Base-by-base conservation (phyloP, 2,888 invertebrate genomes). In the Amblyteles armatorius region DNA sequence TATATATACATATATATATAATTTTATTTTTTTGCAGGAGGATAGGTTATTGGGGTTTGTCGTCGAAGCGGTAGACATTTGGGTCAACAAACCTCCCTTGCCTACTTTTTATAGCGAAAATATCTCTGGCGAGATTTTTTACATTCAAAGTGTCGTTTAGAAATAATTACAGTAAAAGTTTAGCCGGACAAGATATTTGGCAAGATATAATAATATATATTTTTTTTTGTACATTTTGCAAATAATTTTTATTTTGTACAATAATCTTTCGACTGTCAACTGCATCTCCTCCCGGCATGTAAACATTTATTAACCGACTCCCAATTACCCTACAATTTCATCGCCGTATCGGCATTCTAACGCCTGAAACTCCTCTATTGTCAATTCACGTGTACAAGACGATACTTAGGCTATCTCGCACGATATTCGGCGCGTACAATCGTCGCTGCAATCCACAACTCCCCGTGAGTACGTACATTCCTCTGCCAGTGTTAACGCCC, bases 401-500 rank as follows among this genome's bases (percentile, higher is more conserved):
- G 36, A 36, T 57, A 55, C 36, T 55, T 57, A 55, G 36, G 55
- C 40, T 63, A 26, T 63, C 63, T 5, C 29, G 26, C 13, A 44
- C 40, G 67, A 77, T 67, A 67, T 68, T 55, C 55, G 55, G 55
- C 44, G 16, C 36, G 52, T 11, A 57, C 26, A 11, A 78, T 68
- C 40, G 36, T 73, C 50, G 57, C 13, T 48, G 67, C 22, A 52
- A 60, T 74, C 65, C 79, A 74, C 76, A 57, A 73, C 60, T 67
- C 71, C 68, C 73, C 72, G 52, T 65, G 63, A 55, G 48, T 80
- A 55, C 55, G 82, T 82, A 88, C 87, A 86, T 88, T 87, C 86
- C 89, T 85, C 81, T 84, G 83, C 78, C 85, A 84, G 87, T 81
- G 76, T 83, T 33, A 82, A 89, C 91, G 89, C 91, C 91, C 89